Evolutionary conservation across 2,797 vertebrate species (phyloP), one percentile per base, ranked within the genome.

Genomic region (Schizopygopsis pylzovi): DNA sequence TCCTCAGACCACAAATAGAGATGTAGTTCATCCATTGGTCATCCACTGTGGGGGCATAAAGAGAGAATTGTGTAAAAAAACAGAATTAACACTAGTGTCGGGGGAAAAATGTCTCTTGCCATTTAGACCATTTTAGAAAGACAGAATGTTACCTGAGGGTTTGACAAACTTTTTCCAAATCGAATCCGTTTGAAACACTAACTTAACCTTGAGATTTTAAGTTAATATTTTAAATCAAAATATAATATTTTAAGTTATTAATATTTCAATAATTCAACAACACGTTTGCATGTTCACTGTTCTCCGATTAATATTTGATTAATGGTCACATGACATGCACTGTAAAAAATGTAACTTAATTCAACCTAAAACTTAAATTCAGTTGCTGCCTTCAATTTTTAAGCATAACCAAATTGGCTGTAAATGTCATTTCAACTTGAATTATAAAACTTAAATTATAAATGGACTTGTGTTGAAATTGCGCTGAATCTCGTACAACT

Each of bases 1-100:
- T 96, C 88, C 96, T 94, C 83, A 96, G 95, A 59, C 93, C 95
- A 88, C 95, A 96, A 90, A 97, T 96, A 0, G 96, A 97, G 72
- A 97, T 96, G 92, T 97, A 97, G 92, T 97, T 97, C 92, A 97
- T 97, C 97, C 97, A 97, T 85, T 96, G 95, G 83, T 97, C 93
- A 73, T 96, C 96, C 94, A 97, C 98, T 96, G 89, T 71, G 9
- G 20, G 52, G 37, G 45, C 11, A 41, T 6, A 77, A 54, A 76
- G 2, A 77, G 25, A 61, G 39, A 65, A 84, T 59, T 1, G 13
- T 4, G 63, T 56, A 2, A 73, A 45, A 45, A 70, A 22, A 37
- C 11, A 2, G 8, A 78, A 12, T 37, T 1, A 37, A 8, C 12
- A 65, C n/a, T 28, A 45, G 25, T 11, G 4, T 0, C 28, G 12